These are phyloP conservation scores for Acipenser transmontanus DNA, from an alignment of 2,797 vertebrate genomes.

Conservation along the genomic window DNA sequence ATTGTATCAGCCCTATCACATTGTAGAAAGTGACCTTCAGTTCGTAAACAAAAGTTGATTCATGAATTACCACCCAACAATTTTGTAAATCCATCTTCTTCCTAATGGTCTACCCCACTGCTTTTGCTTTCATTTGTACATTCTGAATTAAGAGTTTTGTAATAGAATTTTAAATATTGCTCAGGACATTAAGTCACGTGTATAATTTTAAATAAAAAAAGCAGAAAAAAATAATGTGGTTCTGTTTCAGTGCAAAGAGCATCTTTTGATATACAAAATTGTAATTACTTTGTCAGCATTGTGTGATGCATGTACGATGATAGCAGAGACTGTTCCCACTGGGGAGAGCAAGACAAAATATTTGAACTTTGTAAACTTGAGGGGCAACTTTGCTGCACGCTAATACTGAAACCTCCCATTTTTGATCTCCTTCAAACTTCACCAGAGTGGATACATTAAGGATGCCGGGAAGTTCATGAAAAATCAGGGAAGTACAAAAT, in stretches of 20 bases:
- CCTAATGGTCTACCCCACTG: constrained; percentile 44
- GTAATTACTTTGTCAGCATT: too few species aligned
- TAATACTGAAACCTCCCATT: too few species aligned
- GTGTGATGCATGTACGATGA: too few species aligned
- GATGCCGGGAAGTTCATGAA: too few species aligned
- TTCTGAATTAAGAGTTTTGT: constrained; percentile 39
- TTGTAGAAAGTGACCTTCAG: constrained; percentile 7
- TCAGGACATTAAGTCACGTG: constrained; percentile 42
- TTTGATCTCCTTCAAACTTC: too few species aligned
- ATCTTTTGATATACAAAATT: too few species aligned
- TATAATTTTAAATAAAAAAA: constrained; percentile 47
- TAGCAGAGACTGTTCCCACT: constrained; percentile 13
- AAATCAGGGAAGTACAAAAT: too few species aligned
- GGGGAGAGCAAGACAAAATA: constrained; percentile 14
- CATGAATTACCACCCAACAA: not conserved
- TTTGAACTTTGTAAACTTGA: too few species aligned
- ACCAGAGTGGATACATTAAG: too few species aligned
- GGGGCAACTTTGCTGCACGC: too few species aligned
- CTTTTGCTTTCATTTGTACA: constrained; percentile 38
- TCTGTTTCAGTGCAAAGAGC: not conserved
- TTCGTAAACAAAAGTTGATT: not conserved
- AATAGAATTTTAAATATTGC: constrained; percentile 36
- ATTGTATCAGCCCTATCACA: not conserved
- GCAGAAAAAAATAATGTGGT: not conserved
- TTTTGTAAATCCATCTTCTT: not conserved